Evolutionary conservation across 1,140 invertebrate genomes (phyloP), one percentile per base, ranked within the genome.

Genomic region (Ctenoplectra terminalis): DNA sequence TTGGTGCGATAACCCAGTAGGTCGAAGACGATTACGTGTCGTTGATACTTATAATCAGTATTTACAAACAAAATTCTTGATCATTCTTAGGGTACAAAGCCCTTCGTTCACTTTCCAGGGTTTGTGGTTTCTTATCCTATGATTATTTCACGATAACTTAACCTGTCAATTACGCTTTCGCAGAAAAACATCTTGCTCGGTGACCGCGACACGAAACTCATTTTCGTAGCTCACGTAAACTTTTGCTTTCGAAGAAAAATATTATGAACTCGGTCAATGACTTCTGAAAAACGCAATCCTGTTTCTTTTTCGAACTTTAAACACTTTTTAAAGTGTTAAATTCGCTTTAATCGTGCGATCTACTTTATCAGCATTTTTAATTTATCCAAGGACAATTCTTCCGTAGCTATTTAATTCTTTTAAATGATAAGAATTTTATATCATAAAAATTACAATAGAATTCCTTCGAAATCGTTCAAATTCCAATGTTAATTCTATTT

Each of bases 21-120:
- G 81, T 87, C 82, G 43, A 84, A 81, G 67, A 81, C 74, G 85
- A 70, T 87, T 87, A 72, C 82, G 63, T 74, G 67, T 54, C 71
- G 58, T 72, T 58, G 78, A 82, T 78, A 78, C 69, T 64, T 69
- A 48, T 71, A 83, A 76, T 88, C 76, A 69, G 61, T 69, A 31
- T 88, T 83, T 82, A 88, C 78, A 84, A 88, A 88, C 71, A 73
- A 83, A 84, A 81, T 81, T 61, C 63, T 67, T 31, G 61, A 67
- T 61, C 73, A 37, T 64, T 76, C 81, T 74, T 29, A 40, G 48
- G 9, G 20, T 72, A 87, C 67, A 86, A 86, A 83, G 75, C 75
- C 67, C 60, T 83, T 80, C 84, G 75, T 87, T 87, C 81, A 80
- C 9, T 86, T 60, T 54, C 13, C 9, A 48, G 15, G 13, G 67